Conservation (phyloP, 2,113 vertebrate genomes). For the Lasiurus borealis region DNA sequence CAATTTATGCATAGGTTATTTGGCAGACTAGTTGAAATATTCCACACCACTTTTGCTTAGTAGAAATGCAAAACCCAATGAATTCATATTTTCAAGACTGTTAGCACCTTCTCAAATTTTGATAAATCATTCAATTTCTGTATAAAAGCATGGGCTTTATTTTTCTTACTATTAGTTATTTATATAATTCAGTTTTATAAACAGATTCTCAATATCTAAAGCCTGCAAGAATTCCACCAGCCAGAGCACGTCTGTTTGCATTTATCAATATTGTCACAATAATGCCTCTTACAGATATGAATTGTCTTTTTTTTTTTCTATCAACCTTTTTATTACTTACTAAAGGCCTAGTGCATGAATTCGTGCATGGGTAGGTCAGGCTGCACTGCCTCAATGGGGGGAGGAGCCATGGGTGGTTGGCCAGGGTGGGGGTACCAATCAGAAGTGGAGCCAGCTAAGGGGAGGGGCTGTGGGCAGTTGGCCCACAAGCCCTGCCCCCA, state of each 20-base stretch:
- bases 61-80: conserved; percentile 74
- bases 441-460: too few relatives aligned
- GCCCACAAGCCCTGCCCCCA: too few relatives aligned
- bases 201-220: conserved; percentile 58
- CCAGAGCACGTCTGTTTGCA: neutral
- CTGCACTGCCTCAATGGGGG: too few relatives aligned
- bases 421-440: too few relatives aligned
- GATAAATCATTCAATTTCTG: conserved; percentile 71
- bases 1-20: conserved; percentile 65
- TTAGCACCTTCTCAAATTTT: conserved; percentile 72
- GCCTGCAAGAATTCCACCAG: conserved; percentile 12
- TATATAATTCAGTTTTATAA: conserved; percentile 66
- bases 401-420: too few relatives aligned
- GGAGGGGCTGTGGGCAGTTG: too few relatives aligned
- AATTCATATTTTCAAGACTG: conserved; percentile 75
- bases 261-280: neutral
- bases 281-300: neutral
- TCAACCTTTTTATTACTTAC: neutral
- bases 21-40: conserved; percentile 70
- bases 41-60: conserved; percentile 42
- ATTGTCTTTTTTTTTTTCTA: conserved; percentile 25
- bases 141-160: conserved; percentile 76
- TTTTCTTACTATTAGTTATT: conserved; percentile 77
- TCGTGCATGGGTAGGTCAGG: too few relatives aligned
- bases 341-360: too few relatives aligned